Percentiles rank a stretch among this genome's conserved stretches.
These are phyloP conservation scores for Alfaro cultratus DNA, from an alignment of 2,797 vertebrate species.

Conservation along the genomic window DNA sequence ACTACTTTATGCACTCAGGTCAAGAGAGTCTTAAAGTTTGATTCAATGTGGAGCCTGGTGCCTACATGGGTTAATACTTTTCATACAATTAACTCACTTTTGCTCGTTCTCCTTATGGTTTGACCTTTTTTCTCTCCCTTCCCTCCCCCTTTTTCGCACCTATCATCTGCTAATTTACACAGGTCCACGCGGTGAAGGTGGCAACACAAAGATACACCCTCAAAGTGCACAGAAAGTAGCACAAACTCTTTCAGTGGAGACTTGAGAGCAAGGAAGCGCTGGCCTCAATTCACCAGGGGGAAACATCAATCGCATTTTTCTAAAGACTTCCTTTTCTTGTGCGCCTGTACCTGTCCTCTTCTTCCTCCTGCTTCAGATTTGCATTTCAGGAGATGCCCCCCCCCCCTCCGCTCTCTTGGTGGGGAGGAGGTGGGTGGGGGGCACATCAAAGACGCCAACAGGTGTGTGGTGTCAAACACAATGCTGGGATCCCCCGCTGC, in stretches of 20 bases:
- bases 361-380: slow-evolving; percentile 63
- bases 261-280: slow-evolving; percentile 61
- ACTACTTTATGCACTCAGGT: slow-evolving; percentile 7
- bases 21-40: slow-evolving; percentile 48
- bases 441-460: slow-evolving; percentile 78
- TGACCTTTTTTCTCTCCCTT: slow-evolving; percentile 64
- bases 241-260: slow-evolving; percentile 60
- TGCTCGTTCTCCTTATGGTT: slow-evolving; percentile 44
- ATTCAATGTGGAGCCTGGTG: slow-evolving; percentile 57
- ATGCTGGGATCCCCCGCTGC: slow-evolving; percentile 68
- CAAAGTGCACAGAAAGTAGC: slow-evolving; percentile 42
- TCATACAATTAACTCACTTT: slow-evolving; percentile 69
- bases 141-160: slow-evolving; percentile 32
- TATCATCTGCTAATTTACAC: slow-evolving; percentile 51
- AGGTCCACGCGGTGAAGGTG: slow-evolving; percentile 53
- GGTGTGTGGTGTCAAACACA: slow-evolving; percentile 77
- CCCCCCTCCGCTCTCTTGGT: slow-evolving; percentile 47
- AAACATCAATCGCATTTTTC: slow-evolving; percentile 74
- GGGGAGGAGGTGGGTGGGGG: slow-evolving; percentile 60
- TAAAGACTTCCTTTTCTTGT: slow-evolving; percentile 57
- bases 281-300: slow-evolving; percentile 58
- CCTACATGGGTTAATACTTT: slow-evolving; percentile 69
- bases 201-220: slow-evolving; percentile 31
- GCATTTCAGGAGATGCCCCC: slow-evolving; percentile 67
- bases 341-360: slow-evolving; percentile 61